phyloP scores from a whole-genome alignment of 2,113 vertebrate species.

The Ictidomys tridecemlineatus region DNA sequence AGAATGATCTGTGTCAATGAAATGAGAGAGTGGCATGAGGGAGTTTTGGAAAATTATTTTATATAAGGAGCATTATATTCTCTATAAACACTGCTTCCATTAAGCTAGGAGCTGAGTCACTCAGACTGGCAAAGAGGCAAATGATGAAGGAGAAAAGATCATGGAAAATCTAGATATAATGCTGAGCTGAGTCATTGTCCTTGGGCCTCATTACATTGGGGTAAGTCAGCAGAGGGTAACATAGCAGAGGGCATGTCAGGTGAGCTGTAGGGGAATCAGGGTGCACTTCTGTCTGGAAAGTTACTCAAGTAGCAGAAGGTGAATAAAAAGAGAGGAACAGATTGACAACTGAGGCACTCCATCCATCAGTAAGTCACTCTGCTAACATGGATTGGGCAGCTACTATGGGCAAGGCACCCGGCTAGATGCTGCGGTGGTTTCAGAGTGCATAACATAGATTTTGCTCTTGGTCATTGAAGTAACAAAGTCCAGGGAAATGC shows the following conservation, averaged over 20 bases:
- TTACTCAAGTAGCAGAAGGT: neutral
- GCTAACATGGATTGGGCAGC: neutral
- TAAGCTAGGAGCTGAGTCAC: slow-evolving; percentile 59
- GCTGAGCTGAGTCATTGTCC: slow-evolving; percentile 38
- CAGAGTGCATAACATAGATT: neutral
- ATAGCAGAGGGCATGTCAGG: neutral
- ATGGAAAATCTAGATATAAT: neutral
- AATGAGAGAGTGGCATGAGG: neutral
- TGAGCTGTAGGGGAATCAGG: neutral
- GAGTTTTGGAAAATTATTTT: neutral
- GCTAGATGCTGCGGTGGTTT: neutral
- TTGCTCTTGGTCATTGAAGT: neutral
- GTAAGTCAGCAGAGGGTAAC: neutral
- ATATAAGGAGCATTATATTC: neutral
- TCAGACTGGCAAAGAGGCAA: slow-evolving; percentile 26
- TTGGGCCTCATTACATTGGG: neutral
- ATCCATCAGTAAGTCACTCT: neutral
- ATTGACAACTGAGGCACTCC: neutral
- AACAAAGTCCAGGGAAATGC: neutral
- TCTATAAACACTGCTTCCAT: neutral
- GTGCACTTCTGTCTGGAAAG: neutral
- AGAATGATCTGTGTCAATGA: neutral
- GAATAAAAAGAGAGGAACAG: neutral
- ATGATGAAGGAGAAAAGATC: neutral
- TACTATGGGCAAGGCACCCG: neutral